Percentiles rank a stretch among this genome's conserved stretches.
These are phyloP conservation scores for Macropodus opercularis DNA, from an alignment of 2,797 vertebrate genomes.

Conservation along the genomic window DNA sequence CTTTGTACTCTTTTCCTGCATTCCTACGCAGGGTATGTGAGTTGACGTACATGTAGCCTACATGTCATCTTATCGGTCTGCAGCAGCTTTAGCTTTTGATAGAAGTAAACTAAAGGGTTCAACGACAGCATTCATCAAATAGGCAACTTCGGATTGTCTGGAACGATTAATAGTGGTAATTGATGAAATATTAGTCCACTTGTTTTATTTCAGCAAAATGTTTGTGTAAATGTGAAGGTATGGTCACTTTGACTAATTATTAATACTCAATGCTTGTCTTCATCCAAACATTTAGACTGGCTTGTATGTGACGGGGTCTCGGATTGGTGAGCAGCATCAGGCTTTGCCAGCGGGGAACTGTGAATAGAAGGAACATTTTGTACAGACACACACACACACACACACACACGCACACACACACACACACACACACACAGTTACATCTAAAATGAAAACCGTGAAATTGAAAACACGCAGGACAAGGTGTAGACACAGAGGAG, in stretches of 20 bases:
- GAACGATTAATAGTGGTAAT: neutral
- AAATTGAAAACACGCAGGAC: slow-evolving; percentile 41
- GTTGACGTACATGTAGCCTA: slow-evolving; percentile 42
- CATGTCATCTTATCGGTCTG: slow-evolving; percentile 42
- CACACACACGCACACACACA: slow-evolving; percentile 24
- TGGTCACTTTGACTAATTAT: slow-evolving; percentile 4
- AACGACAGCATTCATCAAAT: neutral
- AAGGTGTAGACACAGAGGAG: slow-evolving; percentile 38
- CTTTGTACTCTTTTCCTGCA: slow-evolving; percentile 69
- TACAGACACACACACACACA: slow-evolving; percentile 70
- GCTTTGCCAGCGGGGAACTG: slow-evolving; percentile 77
- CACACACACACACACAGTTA: slow-evolving; percentile 24
- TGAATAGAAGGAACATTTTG: slow-evolving; percentile 86
- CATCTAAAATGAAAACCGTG: slow-evolving; percentile 56
- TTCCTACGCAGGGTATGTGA: slow-evolving; percentile 63
- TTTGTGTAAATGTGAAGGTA: slow-evolving; percentile 1
- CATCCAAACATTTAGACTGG: slow-evolving; percentile 42
- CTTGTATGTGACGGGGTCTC: slow-evolving; percentile 59
- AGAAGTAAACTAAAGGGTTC: neutral
- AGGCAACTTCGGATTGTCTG: slow-evolving; percentile 10
- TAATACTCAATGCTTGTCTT: slow-evolving; percentile 30
- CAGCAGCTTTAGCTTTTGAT: neutral
- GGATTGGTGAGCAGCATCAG: slow-evolving; percentile 74
- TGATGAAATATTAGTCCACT: neutral
- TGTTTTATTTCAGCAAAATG: neutral